phyloP scores from a whole-genome alignment of 2,113 vertebrate species.

The Scatophagus argus region DNA sequence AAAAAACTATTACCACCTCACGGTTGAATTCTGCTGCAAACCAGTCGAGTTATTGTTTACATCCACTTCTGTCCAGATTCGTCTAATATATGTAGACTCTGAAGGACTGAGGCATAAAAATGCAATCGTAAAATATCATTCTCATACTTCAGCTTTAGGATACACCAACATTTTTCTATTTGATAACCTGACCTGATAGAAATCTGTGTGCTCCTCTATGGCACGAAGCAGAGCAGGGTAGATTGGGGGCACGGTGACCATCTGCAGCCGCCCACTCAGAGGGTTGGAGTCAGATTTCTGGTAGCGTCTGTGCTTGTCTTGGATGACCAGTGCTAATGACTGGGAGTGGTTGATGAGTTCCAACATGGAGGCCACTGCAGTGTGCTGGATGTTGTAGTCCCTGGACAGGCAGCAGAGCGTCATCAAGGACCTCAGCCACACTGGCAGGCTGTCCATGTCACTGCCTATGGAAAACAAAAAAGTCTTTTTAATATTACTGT shows the following conservation, averaged over 20 bases:
- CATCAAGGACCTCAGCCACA: constrained; percentile 95
- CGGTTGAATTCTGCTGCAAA: too few species aligned
- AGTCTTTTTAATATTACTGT: neutral
- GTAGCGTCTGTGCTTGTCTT: constrained; percentile 93
- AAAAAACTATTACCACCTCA: too few species aligned
- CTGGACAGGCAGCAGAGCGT: constrained; percentile 91
- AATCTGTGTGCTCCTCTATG: constrained; percentile 91
- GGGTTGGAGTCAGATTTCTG: constrained; percentile 87
- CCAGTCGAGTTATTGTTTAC: too few species aligned
- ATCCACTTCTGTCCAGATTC: too few species aligned
- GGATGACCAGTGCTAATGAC: constrained; percentile 93
- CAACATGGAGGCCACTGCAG: constrained; percentile 92
- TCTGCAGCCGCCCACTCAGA: constrained; percentile 91
- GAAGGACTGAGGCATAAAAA: too few species aligned
- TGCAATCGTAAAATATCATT: neutral
- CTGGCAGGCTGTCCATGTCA: constrained; percentile 81
- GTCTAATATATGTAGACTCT: too few species aligned
- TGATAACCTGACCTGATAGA: constrained; percentile 89
- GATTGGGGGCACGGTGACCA: constrained; percentile 95
- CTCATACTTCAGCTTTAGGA: neutral
- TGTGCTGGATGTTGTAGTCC: constrained; percentile 91
- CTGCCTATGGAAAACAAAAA: constrained; percentile 69
- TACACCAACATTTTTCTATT: constrained; percentile 1
- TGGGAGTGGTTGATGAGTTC: constrained; percentile 96
- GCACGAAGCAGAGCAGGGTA: constrained; percentile 85